Conservation (phyloP, 1,140 invertebrate genomes). For the Semibalanus balanoides region DNA sequence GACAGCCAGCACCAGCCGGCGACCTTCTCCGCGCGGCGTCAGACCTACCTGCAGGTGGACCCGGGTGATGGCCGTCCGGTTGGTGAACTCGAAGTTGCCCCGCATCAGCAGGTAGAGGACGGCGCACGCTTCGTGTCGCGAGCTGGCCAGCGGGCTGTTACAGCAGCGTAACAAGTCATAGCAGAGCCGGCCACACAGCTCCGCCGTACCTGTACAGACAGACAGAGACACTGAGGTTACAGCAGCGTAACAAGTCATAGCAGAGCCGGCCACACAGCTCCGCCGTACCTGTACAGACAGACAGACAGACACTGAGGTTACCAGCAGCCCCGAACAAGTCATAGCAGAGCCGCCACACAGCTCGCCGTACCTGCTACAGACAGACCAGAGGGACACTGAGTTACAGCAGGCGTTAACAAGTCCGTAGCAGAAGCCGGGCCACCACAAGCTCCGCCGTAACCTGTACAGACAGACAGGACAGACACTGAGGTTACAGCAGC, state of each 20-base stretch:
- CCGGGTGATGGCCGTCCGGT: conserved; percentile 62
- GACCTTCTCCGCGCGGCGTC: too few species aligned
- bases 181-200: conserved; percentile 68
- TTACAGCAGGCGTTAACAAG: too few species aligned
- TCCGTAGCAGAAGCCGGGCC: too few species aligned
- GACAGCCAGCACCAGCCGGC: too few species aligned
- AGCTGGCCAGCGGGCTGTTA: conserved; percentile 57
- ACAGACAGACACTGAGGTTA: conserved; percentile 40
- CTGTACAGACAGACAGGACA: too few species aligned
- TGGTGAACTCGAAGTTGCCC: conserved; percentile 79
- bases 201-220: conserved; percentile 48
- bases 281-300: conserved; percentile 47
- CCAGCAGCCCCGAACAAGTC: conserved; percentile 64
- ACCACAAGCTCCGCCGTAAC: too few species aligned
- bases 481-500: too few species aligned
- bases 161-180: conserved; percentile 64
- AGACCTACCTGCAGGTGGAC: conserved; percentile 61
- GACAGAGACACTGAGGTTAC: conserved; percentile 42
- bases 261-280: conserved; percentile 68
- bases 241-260: conserved; percentile 60
- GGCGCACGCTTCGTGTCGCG: conserved; percentile 76
- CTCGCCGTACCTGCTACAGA: conserved; percentile 47
- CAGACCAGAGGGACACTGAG: too few species aligned
- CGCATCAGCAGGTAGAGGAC: conserved; percentile 81
- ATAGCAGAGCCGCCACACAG: conserved; percentile 72